A percentile compares a stretch with the other conserved stretches of the same genome.
phyloP scores from a whole-genome alignment of 2,888 invertebrate genomes.

The Drosophila greeni region DNA sequence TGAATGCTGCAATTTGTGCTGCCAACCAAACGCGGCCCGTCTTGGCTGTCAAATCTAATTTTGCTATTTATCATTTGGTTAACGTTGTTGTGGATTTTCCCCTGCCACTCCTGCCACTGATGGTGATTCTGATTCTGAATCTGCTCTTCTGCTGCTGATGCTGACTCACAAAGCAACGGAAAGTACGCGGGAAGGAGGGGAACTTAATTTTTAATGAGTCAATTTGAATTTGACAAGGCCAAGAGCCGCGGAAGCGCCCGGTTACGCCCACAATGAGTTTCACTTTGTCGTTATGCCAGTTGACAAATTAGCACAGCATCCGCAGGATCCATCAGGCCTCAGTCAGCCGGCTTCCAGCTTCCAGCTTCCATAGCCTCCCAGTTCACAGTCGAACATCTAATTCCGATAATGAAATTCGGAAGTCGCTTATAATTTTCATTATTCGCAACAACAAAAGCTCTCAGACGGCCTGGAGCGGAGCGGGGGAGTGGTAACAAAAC shows the following conservation, averaged over 20 bases:
- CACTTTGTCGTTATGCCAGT: constrained; percentile 64
- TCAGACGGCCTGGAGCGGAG: constrained; percentile 19
- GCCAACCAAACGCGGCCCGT: constrained; percentile 44
- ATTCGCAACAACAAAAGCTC: constrained; percentile 50
- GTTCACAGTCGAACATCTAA: constrained; percentile 53
- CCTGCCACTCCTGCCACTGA: constrained; percentile 11
- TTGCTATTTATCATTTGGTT: constrained; percentile 74
- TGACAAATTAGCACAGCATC: constrained; percentile 71
- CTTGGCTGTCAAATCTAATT: constrained; percentile 71
- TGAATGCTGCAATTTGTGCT: constrained; percentile 69
- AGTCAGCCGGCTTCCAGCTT: not conserved
- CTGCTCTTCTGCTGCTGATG: constrained; percentile 5
- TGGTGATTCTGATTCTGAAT: constrained; percentile 9
- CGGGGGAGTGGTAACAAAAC: constrained; percentile 35
- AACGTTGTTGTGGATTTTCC: constrained; percentile 50
- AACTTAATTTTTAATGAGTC: constrained; percentile 75
- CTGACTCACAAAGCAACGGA: constrained; percentile 35
- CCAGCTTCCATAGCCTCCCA: not conserved
- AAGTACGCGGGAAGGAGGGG: constrained; percentile 16
- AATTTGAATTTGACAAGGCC: constrained; percentile 73
- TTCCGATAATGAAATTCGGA: constrained; percentile 74
- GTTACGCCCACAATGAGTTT: constrained; percentile 63
- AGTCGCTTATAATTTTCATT: constrained; percentile 71
- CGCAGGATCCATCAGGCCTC: constrained; percentile 60
- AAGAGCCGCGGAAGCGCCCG: constrained; percentile 39